Percentiles rank a stretch among this genome's conserved stretches.
These are phyloP conservation scores for Clunio marinus DNA, from an alignment of 2,888 invertebrate genomes.

Conservation along the genomic window DNA sequence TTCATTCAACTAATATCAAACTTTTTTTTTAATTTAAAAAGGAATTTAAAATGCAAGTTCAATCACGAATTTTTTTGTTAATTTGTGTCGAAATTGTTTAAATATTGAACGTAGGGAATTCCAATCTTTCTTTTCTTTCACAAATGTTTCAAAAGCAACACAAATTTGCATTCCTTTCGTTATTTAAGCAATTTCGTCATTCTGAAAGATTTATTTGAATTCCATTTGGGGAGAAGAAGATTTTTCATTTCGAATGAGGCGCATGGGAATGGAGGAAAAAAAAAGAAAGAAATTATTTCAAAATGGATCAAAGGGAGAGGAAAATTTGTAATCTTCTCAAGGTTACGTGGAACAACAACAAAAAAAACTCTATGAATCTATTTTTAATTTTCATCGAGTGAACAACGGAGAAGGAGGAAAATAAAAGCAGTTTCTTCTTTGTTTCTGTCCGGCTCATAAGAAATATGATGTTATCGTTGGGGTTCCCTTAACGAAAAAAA, in stretches of 20 bases:
- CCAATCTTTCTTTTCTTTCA: too few relatives aligned
- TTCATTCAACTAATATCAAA: too few relatives aligned
- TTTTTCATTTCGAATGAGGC: slow-evolving; percentile 7
- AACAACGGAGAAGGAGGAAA: background rate
- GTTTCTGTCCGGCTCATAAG: background rate
- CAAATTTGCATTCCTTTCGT: background rate
- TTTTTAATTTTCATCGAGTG: slow-evolving; percentile 4
- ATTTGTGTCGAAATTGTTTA: too few relatives aligned
- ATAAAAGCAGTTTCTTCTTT: background rate
- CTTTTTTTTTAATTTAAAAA: too few relatives aligned
- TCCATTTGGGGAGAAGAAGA: background rate
- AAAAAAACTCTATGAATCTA: slow-evolving; percentile 7
- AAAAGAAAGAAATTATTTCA: slow-evolving; percentile 14
- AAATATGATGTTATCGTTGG: slow-evolving; percentile 30
- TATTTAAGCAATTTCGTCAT: background rate
- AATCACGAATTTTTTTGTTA: too few relatives aligned
- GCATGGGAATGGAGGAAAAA: too few relatives aligned
- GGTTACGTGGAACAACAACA: slow-evolving; percentile 9
- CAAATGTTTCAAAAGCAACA: too few relatives aligned
- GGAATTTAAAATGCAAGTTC: too few relatives aligned
- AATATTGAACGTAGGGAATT: too few relatives aligned
- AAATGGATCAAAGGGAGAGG: slow-evolving; percentile 8
- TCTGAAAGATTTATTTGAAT: slow-evolving; percentile 12
- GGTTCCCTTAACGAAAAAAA: background rate
- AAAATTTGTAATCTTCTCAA: slow-evolving; percentile 16